Evolutionary conservation across 1,140 invertebrate species (phyloP).

Genomic region (Sarcophaga bullata): DNA sequence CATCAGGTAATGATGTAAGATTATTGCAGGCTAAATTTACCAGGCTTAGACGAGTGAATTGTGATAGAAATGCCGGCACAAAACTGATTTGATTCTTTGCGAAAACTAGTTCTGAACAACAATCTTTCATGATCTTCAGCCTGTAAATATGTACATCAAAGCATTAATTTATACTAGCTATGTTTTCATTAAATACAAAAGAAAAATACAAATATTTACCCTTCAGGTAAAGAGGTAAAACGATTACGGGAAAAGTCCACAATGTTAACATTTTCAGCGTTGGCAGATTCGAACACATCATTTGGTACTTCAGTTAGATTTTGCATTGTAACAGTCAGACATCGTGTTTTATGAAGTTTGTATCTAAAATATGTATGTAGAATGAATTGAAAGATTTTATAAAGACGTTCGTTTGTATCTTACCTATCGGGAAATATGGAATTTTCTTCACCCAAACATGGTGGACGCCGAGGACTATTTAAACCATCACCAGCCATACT

Average conservation of each 20-base stretch:
- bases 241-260: conserved; percentile 86
- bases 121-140: conserved; percentile 45
- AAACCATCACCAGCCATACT: conserved; percentile 45
- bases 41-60: conserved; percentile 74
- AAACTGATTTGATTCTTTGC: conserved; percentile 71
- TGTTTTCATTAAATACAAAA: background rate
- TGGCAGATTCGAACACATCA: conserved; percentile 76
- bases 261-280: conserved; percentile 75
- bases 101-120: conserved; percentile 57
- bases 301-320: conserved; percentile 75
- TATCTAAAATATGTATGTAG: conserved; percentile 68
- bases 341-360: conserved; percentile 77
- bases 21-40: conserved; percentile 84
- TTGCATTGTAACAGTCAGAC: conserved; percentile 75
- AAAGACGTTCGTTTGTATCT: conserved; percentile 48
- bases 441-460: conserved; percentile 42
- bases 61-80: conserved; percentile 75
- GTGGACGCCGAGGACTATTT: conserved; percentile 41
- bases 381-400: background rate
- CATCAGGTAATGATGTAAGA: conserved; percentile 75
- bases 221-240: conserved; percentile 73
- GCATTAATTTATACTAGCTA: background rate
- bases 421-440: conserved; percentile 76
- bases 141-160: conserved; percentile 43
- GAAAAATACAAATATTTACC: conserved; percentile 67